A percentile compares a stretch with the other conserved stretches of the same genome.
These are phyloP conservation scores for Formicarius rufipectus DNA, from an alignment of 2,113 vertebrate species.

Conservation along the genomic window DNA sequence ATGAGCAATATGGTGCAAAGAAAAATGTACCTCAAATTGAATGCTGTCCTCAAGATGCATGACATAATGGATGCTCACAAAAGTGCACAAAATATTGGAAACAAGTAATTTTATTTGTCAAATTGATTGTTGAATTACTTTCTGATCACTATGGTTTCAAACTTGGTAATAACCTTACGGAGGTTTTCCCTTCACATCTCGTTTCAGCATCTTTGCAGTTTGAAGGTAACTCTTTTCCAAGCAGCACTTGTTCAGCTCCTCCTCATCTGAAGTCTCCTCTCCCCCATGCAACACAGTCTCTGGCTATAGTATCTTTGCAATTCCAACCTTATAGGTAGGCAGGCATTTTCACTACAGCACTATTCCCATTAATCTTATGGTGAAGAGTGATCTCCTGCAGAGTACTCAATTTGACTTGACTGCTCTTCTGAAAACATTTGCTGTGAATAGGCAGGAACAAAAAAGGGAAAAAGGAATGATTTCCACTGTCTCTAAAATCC, in stretches of 20 bases:
- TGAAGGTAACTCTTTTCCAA: not conserved
- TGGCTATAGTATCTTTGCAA: constrained; percentile 8
- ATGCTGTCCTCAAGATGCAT: not conserved
- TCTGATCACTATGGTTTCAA: not conserved
- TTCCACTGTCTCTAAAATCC: not conserved
- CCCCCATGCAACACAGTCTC: not conserved
- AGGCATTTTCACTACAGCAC: constrained; percentile 41
- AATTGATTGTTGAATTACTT: not conserved
- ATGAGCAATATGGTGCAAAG: not conserved
- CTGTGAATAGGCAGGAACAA: not conserved
- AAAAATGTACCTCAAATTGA: not conserved
- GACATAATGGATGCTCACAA: not conserved
- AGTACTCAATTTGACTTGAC: constrained; percentile 29
- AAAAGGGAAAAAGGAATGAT: not conserved
- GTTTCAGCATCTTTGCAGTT: not conserved
- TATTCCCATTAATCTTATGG: constrained; percentile 26
- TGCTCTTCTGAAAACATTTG: constrained; percentile 13
- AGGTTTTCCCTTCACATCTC: not conserved
- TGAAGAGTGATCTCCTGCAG: constrained; percentile 34
- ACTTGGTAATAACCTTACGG: not conserved
- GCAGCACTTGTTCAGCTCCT: not conserved
- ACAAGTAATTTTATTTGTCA: not conserved
- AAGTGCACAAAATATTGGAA: not conserved
- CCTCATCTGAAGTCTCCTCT: not conserved
- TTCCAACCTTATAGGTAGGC: not conserved